Percentiles rank a stretch among this genome's conserved stretches.
Conservation (phyloP, 2,888 invertebrate species). For the Malacosoma neustria region DNA sequence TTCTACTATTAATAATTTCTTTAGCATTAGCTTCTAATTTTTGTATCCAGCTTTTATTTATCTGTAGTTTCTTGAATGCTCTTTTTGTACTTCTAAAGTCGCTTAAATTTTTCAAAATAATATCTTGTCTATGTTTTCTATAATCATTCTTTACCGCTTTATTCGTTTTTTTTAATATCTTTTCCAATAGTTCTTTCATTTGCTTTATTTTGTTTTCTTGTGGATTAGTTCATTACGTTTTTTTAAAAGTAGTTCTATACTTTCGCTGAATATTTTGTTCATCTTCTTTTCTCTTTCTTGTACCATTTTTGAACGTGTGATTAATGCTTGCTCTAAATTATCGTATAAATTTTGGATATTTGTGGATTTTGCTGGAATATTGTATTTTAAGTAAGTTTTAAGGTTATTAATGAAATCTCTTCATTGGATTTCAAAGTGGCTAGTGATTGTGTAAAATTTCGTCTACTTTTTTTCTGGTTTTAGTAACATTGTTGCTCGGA, state of each 20-base stretch:
- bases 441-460: not conserved
- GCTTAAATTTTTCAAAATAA: constrained; percentile 9
- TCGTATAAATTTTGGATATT: not conserved
- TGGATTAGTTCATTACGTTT: constrained; percentile 2
- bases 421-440: not conserved
- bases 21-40: constrained; percentile 3
- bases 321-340: not conserved
- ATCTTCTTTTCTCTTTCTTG: not conserved
- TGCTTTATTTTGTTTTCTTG: constrained; percentile 7
- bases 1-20: constrained; percentile 8
- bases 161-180: constrained; percentile 4
- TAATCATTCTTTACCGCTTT: constrained; percentile 7
- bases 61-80: constrained; percentile 8
- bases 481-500: not conserved
- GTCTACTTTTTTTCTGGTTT: not conserved
- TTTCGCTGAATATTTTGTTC: constrained; percentile 1
- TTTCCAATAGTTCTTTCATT: constrained; percentile 6
- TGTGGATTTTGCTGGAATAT: not conserved
- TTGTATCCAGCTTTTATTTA: constrained; percentile 6
- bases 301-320: constrained; percentile 1
- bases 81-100: too few species aligned
- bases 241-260: constrained; percentile 2
- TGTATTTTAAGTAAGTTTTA: not conserved
- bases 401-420: not conserved
- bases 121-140: constrained; percentile 3